These are phyloP conservation scores for Probaryconus sp. DNA, from an alignment of 1,140 invertebrate genomes.

Conservation along the genomic window DNA sequence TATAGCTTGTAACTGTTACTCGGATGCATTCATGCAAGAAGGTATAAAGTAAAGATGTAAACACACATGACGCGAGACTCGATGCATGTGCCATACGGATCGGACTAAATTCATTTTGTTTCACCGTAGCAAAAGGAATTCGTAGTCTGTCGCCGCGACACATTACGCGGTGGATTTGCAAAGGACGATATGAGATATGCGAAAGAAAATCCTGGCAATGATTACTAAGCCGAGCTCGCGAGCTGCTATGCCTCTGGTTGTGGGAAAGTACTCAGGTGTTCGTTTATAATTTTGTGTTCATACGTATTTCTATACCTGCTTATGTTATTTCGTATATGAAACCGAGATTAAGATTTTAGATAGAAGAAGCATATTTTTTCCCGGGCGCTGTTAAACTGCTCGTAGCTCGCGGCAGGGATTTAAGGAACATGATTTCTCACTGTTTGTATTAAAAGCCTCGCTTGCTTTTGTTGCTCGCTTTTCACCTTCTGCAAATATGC, in stretches of 20 bases:
- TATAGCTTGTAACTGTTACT: slow-evolving; percentile 14
- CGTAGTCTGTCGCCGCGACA: neutral
- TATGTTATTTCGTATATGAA: neutral
- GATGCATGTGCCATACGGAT: slow-evolving; percentile 17
- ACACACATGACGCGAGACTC: slow-evolving; percentile 1
- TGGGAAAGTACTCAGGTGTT: slow-evolving; percentile 12
- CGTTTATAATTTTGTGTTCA: slow-evolving; percentile 1
- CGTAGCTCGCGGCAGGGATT: no score
- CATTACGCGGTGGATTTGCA: slow-evolving; percentile 7
- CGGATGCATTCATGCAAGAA: slow-evolving; percentile 13
- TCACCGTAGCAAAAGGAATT: neutral
- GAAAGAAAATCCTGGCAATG: slow-evolving; percentile 15
- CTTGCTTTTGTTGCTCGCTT: no score
- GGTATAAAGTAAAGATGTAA: slow-evolving; percentile 20
- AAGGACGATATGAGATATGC: slow-evolving; percentile 5
- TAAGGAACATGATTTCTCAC: no score
- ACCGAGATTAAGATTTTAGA: slow-evolving; percentile 14
- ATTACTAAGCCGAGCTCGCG: slow-evolving; percentile 10
- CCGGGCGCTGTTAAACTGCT: no score
- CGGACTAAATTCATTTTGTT: slow-evolving; percentile 24
- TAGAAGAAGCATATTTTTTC: slow-evolving; percentile 2
- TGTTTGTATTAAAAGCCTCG: no score
- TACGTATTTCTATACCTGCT: slow-evolving; percentile 1
- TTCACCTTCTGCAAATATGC: no score
- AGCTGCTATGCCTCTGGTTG: slow-evolving; percentile 4